Evolutionary conservation across 2,888 invertebrate species (phyloP).

Genomic region (Tigriopus californicus): DNA sequence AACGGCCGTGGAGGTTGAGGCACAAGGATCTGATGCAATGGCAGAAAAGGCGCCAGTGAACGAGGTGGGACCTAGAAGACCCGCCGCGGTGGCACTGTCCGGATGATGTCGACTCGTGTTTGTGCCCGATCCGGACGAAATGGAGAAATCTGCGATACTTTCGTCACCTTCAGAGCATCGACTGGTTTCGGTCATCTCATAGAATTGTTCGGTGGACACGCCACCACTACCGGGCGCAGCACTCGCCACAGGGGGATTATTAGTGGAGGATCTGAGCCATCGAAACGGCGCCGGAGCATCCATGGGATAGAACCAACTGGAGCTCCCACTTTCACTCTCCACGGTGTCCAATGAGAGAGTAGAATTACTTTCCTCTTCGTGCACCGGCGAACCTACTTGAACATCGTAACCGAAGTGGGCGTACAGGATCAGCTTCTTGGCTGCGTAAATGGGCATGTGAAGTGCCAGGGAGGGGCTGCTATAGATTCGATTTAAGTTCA

Average conservation of each 20-base stretch:
- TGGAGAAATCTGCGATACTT: conserved; percentile 14
- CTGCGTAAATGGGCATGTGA: conserved; percentile 71
- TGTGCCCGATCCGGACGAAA: not conserved
- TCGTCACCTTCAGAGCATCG: conserved; percentile 14
- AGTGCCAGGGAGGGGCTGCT: conserved; percentile 48
- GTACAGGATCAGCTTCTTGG: conserved; percentile 42
- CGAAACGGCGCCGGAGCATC: too few relatives aligned
- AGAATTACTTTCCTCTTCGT: too few relatives aligned
- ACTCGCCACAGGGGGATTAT: not conserved
- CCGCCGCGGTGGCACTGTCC: not conserved
- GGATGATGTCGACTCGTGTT: not conserved
- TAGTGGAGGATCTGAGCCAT: not conserved
- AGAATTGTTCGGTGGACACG: not conserved
- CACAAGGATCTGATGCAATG: not conserved
- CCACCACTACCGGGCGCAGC: not conserved
- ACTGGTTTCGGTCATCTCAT: conserved; percentile 14
- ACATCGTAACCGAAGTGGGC: conserved; percentile 24
- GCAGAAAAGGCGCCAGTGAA: not conserved
- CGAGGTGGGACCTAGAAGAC: not conserved
- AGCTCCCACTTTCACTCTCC: too few relatives aligned
- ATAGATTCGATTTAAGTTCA: conserved; percentile 72
- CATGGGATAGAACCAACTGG: too few relatives aligned
- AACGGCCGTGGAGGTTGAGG: not conserved
- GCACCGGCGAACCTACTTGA: too few relatives aligned
- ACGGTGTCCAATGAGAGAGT: too few relatives aligned